Percentiles rank a stretch among this genome's conserved stretches.
These are phyloP conservation scores for Scartelaos histophorus DNA, from an alignment of 2,113 vertebrate genomes.

Conservation along the genomic window DNA sequence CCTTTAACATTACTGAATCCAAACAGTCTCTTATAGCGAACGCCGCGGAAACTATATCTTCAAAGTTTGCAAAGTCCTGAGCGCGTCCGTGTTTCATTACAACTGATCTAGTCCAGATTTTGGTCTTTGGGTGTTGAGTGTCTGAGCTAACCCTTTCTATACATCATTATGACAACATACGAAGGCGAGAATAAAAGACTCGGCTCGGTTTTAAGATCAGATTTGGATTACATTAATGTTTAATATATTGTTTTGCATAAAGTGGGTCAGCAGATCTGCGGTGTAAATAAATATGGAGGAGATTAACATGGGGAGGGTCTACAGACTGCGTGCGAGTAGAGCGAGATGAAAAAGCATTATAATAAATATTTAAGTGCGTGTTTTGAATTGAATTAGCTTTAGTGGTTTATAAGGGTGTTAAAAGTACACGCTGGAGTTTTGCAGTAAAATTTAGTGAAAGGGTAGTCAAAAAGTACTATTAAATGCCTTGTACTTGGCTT, in stretches of 20 bases:
- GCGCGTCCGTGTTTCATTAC: constrained; percentile 1
- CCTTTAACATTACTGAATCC: background rate
- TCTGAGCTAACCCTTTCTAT: background rate
- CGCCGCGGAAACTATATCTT: background rate
- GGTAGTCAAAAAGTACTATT: too few species aligned
- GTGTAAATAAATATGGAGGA: constrained; percentile 19
- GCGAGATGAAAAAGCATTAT: background rate
- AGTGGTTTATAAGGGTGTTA: background rate
- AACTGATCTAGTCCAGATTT: background rate
- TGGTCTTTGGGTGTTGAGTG: background rate
- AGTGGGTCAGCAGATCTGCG: constrained; percentile 35
- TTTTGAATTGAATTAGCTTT: background rate
- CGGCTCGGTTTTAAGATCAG: constrained; percentile 18
- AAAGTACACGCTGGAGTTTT: background rate
- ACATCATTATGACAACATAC: background rate
- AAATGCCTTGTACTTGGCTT: too few species aligned
- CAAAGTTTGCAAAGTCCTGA: background rate
- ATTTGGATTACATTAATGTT: constrained; percentile 39
- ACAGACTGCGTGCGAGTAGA: background rate
- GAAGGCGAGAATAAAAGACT: constrained; percentile 7
- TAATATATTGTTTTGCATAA: constrained; percentile 31
- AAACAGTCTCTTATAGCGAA: background rate
- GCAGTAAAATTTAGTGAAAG: background rate
- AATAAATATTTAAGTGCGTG: background rate
- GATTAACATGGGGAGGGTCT: background rate